A percentile compares a stretch with the other conserved stretches of the same genome.
Conservation (phyloP, 2,888 invertebrate species). For the Drosophila subsilvestris region DNA sequence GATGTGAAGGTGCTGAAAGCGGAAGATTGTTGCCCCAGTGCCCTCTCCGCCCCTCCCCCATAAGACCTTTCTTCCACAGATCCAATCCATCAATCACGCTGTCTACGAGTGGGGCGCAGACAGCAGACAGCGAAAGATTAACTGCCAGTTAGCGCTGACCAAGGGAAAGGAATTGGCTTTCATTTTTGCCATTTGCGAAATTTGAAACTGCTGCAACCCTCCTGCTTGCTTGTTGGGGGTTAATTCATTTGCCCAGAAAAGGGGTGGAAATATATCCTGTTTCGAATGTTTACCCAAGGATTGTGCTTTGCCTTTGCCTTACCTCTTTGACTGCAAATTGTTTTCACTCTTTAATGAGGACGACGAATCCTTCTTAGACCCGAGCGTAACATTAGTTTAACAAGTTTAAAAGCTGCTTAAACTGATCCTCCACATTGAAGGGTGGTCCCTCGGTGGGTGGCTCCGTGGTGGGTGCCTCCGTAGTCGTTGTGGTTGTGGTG, state of each 20-base stretch:
- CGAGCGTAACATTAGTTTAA: conserved; percentile 62
- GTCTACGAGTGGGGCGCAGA: neutral
- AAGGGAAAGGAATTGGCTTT: neutral
- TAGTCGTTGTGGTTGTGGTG: conserved; percentile 64
- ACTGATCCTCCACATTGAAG: conserved; percentile 65
- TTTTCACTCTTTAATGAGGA: conserved; percentile 15
- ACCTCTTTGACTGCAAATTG: neutral
- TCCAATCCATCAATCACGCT: neutral
- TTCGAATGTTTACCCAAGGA: conserved; percentile 21
- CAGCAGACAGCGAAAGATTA: conserved; percentile 1
- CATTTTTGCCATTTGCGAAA: conserved; percentile 29
- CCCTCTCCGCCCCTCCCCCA: too few species aligned
- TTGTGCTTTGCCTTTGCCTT: neutral
- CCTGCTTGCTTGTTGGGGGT: conserved; percentile 6
- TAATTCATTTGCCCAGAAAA: conserved; percentile 27
- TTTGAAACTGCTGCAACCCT: conserved; percentile 24
- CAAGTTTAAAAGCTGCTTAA: conserved; percentile 74
- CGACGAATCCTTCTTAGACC: conserved; percentile 1
- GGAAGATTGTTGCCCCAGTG: neutral
- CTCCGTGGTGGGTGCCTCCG: conserved; percentile 46
- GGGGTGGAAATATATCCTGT: conserved; percentile 32
- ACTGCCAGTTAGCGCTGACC: neutral
- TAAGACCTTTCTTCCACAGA: neutral
- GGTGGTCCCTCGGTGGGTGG: conserved; percentile 44
- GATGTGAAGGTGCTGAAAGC: neutral